A percentile compares a stretch with the other conserved stretches of the same genome.
Evolutionary conservation across 2,888 invertebrate genomes (phyloP).

Genomic region (Galerucella pusilla): DNA sequence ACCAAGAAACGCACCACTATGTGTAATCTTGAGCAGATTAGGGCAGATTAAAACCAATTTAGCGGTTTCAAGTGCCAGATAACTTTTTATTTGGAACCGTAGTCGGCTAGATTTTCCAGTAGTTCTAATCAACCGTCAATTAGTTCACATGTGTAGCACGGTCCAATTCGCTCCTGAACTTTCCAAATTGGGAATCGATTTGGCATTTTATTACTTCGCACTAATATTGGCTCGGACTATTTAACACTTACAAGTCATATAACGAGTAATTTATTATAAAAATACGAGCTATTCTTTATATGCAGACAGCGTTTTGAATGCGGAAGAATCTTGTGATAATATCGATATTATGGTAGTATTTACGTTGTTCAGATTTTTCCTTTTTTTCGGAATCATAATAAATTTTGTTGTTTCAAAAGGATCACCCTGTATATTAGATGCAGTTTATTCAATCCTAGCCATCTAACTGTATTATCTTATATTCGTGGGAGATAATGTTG

Average conservation of each 20-base stretch:
- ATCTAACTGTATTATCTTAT: too few species aligned
- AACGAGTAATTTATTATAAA: neutral
- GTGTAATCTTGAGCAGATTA: conserved; percentile 34
- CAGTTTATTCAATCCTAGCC: too few species aligned
- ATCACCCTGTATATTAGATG: too few species aligned
- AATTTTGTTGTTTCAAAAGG: too few species aligned
- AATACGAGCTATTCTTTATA: neutral
- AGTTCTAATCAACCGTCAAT: conserved; percentile 44
- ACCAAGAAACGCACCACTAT: conserved; percentile 22
- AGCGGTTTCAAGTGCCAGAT: conserved; percentile 30
- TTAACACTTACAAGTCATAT: neutral
- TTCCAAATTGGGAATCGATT: conserved; percentile 33
- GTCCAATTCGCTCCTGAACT: neutral
- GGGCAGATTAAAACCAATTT: conserved; percentile 39
- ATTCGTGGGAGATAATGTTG: too few species aligned
- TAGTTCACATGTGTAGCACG: conserved; percentile 42
- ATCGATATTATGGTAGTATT: too few species aligned
- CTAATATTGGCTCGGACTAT: neutral
- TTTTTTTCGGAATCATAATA: too few species aligned
- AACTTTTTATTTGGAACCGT: conserved; percentile 32
- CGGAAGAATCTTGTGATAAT: too few species aligned
- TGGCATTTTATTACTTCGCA: neutral
- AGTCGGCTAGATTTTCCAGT: conserved; percentile 28
- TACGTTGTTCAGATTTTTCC: too few species aligned
- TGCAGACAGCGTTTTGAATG: too few species aligned